Conservation (phyloP, 2,797 vertebrate species). For the Balearica regulorum region DNA sequence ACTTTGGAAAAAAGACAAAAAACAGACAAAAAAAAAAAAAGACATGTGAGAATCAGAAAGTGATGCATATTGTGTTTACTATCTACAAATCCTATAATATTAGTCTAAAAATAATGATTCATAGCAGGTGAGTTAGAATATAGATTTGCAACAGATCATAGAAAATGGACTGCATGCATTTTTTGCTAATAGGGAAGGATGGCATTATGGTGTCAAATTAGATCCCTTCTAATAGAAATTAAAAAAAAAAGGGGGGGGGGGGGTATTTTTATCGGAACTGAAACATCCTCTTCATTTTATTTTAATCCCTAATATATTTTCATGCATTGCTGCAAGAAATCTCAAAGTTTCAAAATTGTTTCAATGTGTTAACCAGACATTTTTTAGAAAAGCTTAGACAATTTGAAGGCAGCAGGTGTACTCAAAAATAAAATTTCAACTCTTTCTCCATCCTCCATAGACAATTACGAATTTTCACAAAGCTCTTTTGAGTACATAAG, state of each 20-base stretch:
- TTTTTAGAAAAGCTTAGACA: not conserved
- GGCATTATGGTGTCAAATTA: not conserved
- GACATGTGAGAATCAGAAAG: not conserved
- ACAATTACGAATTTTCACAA: not conserved
- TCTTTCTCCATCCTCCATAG: not conserved
- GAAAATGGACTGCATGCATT: not conserved
- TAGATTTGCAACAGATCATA: not conserved
- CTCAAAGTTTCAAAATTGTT: not conserved
- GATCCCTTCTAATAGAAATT: not conserved
- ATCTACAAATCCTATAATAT: not conserved
- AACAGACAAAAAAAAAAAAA: not conserved
- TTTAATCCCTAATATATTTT: not conserved
- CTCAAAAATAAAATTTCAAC: not conserved
- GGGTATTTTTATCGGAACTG: not conserved
- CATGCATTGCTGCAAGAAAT: not conserved
- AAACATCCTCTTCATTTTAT: not conserved
- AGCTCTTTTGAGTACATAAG: not conserved
- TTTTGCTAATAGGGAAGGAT: not conserved
- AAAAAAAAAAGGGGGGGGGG: not conserved
- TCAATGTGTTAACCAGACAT: not conserved
- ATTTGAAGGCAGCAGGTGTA: not conserved
- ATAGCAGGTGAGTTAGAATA: not conserved
- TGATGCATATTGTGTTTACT: not conserved
- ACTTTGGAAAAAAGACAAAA: not conserved
- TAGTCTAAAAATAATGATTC: not conserved